Evolutionary conservation across 2,113 vertebrate genomes (phyloP), one percentile per base, ranked within the genome.

Genomic region (Oncorhynchus mykiss): DNA sequence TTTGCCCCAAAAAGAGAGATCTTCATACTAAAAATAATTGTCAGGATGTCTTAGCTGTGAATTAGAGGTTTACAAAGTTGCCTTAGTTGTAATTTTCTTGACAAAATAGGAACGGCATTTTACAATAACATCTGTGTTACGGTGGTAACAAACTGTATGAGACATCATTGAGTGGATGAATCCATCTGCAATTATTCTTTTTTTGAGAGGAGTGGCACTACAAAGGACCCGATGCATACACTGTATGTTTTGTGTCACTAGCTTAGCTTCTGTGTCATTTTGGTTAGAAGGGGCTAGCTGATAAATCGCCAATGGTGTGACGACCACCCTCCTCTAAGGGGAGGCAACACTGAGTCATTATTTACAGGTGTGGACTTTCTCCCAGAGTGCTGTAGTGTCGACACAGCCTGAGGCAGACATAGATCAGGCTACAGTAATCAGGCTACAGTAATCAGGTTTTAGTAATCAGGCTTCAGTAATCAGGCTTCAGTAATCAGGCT

Each of bases 361-460:
- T 69, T 45, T 84, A 80, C 81, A 87, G 84, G 82, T 45, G 87
- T 78, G 80, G 82, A 86, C 9, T 39, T 60, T 77, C 70, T 75
- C 73, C n/a, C 39, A 39, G 70, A 62, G 48, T 14, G 18, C 71
- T 82, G 77, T 83, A 71, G 60, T 54, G 51, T 54, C 48, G 78
- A 72, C 64, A 49, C 60, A 60, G 31, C 69, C 29, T 45, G 45
- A 34, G 2, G 25, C 16, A 9, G 66, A 74, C 73, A 73, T 80
- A 71, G 39, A 81, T 48, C 68, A 49, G 9, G 45, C 12, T 24
- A 49, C 59, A 62, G 18, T 62, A 62, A n/a, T 16, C 59, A 27
- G 27, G 27, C 27, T 27, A 3, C 27, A 27, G 27, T 27, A 27
- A 27, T 27, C 27, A 27, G 27, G 2, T 0, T 27, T 0, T 2